A percentile compares a stretch with the other conserved stretches of the same genome.
Evolutionary conservation across 2,888 invertebrate genomes (phyloP).

Genomic region (Antheraea assamensis): DNA sequence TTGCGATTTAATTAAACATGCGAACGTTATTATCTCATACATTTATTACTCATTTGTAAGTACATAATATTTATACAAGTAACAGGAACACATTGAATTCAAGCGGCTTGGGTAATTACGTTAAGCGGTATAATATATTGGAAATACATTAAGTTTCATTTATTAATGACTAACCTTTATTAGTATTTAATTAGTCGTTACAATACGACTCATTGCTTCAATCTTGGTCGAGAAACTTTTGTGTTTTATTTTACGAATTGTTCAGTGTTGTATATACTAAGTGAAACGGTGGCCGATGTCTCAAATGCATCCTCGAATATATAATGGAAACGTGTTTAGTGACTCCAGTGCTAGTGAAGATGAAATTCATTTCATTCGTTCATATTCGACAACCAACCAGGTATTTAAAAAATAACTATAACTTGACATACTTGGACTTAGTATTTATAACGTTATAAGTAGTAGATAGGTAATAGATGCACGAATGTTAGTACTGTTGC

Average conservation of each 20-base stretch:
- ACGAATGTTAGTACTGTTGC: no score
- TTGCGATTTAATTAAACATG: not conserved
- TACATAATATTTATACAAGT: not conserved
- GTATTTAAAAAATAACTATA: not conserved
- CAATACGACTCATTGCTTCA: not conserved
- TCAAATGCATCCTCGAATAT: constrained; percentile 7
- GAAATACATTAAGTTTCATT: constrained; percentile 5
- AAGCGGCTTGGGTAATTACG: not conserved
- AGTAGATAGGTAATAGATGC: no score
- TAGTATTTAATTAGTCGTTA: not conserved
- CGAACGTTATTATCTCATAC: not conserved
- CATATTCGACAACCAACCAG: constrained; percentile 11
- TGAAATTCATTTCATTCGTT: constrained; percentile 7
- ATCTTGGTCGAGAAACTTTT: not conserved
- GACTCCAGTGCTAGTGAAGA: constrained; percentile 42
- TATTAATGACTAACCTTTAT: constrained; percentile 4
- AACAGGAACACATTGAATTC: not conserved
- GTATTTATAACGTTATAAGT: not conserved
- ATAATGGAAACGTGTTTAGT: constrained; percentile 25
- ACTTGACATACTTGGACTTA: not conserved
- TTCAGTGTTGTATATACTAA: not conserved
- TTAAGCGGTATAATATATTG: not conserved
- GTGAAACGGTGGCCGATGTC: not conserved
- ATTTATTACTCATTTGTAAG: not conserved
- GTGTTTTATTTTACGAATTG: not conserved